Evolutionary conservation across 23 tunicate genomes (phyloP).

Genomic region (Oikopleura dioica): DNA sequence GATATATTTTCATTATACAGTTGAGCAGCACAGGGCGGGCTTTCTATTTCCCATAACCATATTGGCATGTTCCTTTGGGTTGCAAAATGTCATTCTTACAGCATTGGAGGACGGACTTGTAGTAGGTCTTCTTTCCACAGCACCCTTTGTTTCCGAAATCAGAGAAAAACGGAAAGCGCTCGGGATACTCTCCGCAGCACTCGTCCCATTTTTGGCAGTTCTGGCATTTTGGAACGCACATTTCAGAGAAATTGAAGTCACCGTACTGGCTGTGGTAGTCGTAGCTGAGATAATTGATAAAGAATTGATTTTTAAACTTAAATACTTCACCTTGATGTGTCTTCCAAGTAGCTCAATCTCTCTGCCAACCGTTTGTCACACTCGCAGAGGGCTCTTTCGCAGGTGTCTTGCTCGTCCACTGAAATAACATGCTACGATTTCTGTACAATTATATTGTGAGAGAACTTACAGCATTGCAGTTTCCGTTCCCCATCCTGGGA

Average conservation of each 20-base stretch:
- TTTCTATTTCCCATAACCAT: too few species aligned
- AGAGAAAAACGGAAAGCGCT: not conserved
- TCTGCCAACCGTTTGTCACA: not conserved
- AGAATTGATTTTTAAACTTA: too few species aligned
- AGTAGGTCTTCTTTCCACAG: not conserved
- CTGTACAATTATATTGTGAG: not conserved
- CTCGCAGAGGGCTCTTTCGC: not conserved
- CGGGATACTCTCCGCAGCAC: not conserved
- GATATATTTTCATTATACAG: too few species aligned
- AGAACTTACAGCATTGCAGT: conserved; percentile 1
- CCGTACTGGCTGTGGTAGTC: not conserved
- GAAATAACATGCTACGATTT: too few species aligned
- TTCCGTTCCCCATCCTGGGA: not conserved
- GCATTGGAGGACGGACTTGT: not conserved
- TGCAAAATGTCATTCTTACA: not conserved
- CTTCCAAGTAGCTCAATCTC: not conserved
- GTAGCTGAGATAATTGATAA: too few species aligned
- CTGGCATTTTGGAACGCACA: not conserved
- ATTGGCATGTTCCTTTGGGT: not conserved
- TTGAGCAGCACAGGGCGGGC: too few species aligned
- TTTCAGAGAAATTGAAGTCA: not conserved
- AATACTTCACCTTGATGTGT: too few species aligned
- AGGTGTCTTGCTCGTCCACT: conserved; percentile 2
- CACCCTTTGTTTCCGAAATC: not conserved
- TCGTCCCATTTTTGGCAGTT: conserved; percentile 9